These are phyloP conservation scores for Halcyon leucocephala DNA, from an alignment of 2,797 vertebrate species.

Conservation along the genomic window DNA sequence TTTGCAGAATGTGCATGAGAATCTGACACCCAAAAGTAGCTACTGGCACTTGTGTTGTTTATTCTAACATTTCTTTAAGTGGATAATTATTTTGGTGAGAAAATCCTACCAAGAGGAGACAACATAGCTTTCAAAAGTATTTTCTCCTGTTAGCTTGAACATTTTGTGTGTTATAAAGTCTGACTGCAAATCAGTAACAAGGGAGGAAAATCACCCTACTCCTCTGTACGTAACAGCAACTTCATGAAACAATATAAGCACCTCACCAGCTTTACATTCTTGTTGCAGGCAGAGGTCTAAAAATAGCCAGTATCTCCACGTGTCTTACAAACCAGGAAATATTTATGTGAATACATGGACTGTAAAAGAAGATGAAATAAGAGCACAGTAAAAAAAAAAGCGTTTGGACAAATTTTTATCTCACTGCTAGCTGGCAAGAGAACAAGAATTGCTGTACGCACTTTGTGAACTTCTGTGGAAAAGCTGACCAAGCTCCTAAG, in stretches of 20 bases:
- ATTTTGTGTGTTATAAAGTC: not conserved
- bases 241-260: not conserved
- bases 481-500: not conserved
- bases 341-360: not conserved
- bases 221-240: not conserved
- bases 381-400: not conserved
- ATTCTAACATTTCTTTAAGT: not conserved
- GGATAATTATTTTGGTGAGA: not conserved
- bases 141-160: not conserved
- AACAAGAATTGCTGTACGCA: not conserved
- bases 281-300: not conserved
- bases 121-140: not conserved
- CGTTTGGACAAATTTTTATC: not conserved
- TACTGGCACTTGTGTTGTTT: not conserved
- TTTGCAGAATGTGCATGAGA: not conserved
- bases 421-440: not conserved
- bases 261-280: not conserved
- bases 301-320: not conserved
- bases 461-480: not conserved
- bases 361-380: not conserved
- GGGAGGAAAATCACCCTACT: fast-evolving
- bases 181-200: not conserved
- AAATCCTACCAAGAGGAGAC: not conserved
- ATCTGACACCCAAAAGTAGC: not conserved
- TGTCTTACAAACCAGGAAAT: not conserved